phyloP scores from a whole-genome alignment of 2,888 invertebrate species.

The Cyclophora punctaria region DNA sequence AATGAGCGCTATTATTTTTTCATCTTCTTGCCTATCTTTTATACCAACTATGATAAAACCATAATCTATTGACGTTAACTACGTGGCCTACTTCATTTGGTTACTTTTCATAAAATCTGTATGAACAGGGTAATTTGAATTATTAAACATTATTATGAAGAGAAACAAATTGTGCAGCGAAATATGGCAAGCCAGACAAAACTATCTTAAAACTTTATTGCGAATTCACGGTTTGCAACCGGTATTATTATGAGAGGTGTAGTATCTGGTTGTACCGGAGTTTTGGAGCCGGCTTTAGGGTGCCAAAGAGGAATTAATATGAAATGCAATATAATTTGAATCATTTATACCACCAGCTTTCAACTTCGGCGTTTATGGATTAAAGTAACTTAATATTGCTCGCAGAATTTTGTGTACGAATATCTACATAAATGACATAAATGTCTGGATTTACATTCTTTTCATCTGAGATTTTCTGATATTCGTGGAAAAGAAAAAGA shows the following conservation, averaged over 20 bases:
- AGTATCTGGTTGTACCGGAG: constrained; percentile 24
- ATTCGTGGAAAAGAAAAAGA: too few relatives aligned
- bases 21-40: constrained; percentile 35
- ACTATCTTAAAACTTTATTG: constrained; percentile 36
- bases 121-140: too few relatives aligned
- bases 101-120: too few relatives aligned
- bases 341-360: constrained; percentile 13
- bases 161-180: too few relatives aligned
- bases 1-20: constrained; percentile 66
- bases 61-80: constrained; percentile 10
- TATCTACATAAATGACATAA: too few relatives aligned
- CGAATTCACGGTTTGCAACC: constrained; percentile 36
- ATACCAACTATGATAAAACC: constrained; percentile 12
- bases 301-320: constrained; percentile 36
- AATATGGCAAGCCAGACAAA: constrained; percentile 10
- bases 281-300: constrained; percentile 25
- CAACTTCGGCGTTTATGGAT: constrained; percentile 11
- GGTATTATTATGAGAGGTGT: constrained; percentile 18
- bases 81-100: too few relatives aligned
- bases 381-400: too few relatives aligned
- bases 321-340: constrained; percentile 31
- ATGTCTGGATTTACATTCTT: too few relatives aligned
- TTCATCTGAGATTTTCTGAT: too few relatives aligned
- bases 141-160: background rate
- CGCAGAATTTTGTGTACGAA: too few relatives aligned